Percentiles rank a stretch among this genome's conserved stretches.
phyloP scores from a whole-genome alignment of 2,113 vertebrate species.

The Emydocephalus ijimae region DNA sequence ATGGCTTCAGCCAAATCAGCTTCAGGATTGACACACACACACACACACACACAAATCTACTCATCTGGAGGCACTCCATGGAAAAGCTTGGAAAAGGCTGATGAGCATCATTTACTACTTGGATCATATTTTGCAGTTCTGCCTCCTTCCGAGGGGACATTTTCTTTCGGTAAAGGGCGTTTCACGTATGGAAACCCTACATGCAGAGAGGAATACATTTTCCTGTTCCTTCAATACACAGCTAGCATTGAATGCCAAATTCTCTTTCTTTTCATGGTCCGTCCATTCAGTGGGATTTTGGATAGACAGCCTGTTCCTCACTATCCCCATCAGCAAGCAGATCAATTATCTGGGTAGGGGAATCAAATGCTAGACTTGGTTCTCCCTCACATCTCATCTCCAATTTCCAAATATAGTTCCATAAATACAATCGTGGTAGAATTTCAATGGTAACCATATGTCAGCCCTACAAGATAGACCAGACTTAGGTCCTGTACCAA shows the following conservation, averaged over 20 bases:
- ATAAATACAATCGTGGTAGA: background rate
- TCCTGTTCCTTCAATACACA: background rate
- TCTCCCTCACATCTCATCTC: background rate
- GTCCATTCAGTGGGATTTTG: no score
- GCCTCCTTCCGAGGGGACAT: background rate
- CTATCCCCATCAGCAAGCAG: background rate
- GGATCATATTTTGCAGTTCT: background rate
- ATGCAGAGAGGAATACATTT: background rate
- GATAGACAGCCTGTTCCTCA: background rate
- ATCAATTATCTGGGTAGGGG: background rate
- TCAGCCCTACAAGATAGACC: background rate
- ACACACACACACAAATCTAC: background rate
- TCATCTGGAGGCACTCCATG: background rate
- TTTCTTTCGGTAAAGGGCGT: background rate
- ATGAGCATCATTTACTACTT: background rate
- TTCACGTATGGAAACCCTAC: background rate
- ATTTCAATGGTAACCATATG: background rate
- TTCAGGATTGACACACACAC: no score
- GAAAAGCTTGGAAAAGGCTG: background rate
- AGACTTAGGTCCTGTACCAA: background rate
- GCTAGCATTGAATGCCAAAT: background rate
- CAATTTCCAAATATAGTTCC: background rate
- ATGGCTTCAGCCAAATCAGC: no score
- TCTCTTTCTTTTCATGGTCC: background rate
- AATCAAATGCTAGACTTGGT: background rate